Evolutionary conservation across 2,888 invertebrate genomes (phyloP).

Genomic region (Metopia argyrocephala): DNA sequence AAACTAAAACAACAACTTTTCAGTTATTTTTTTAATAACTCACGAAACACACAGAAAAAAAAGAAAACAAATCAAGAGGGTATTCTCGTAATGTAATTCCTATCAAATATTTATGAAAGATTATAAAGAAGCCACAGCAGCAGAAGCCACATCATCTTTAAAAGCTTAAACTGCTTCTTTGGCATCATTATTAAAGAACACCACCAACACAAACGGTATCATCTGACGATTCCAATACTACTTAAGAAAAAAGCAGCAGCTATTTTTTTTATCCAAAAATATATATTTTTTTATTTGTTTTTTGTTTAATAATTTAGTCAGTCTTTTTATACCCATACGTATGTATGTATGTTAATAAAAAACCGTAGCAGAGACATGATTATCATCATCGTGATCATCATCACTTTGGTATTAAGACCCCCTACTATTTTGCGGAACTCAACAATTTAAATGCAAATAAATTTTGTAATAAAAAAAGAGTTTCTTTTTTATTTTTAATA

Average conservation of each 20-base stretch:
- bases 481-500: slow-evolving; percentile 33
- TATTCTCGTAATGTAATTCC: neutral
- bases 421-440: slow-evolving; percentile 64
- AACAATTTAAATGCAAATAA: slow-evolving; percentile 76
- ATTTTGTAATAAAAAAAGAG: slow-evolving; percentile 72
- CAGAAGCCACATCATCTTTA: slow-evolving; percentile 63
- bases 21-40: neutral
- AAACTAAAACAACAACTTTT: slow-evolving; percentile 14
- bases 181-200: neutral
- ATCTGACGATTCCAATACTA: neutral
- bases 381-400: slow-evolving; percentile 63
- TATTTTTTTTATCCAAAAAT: slow-evolving; percentile 34
- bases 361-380: slow-evolving; percentile 59
- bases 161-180: slow-evolving; percentile 18
- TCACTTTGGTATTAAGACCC: slow-evolving; percentile 62
- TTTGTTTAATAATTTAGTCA: neutral
- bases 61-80: slow-evolving; percentile 3
- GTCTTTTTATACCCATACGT: too few relatives aligned
- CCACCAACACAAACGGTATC: slow-evolving; percentile 18
- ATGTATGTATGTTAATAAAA: slow-evolving; percentile 50
- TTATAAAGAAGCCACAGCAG: neutral
- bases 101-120: too few relatives aligned
- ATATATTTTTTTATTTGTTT: slow-evolving; percentile 41
- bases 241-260: too few relatives aligned
- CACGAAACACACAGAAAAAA: neutral